phyloP scores from a whole-genome alignment of 2,113 vertebrate species.

The Elachura formosa region DNA sequence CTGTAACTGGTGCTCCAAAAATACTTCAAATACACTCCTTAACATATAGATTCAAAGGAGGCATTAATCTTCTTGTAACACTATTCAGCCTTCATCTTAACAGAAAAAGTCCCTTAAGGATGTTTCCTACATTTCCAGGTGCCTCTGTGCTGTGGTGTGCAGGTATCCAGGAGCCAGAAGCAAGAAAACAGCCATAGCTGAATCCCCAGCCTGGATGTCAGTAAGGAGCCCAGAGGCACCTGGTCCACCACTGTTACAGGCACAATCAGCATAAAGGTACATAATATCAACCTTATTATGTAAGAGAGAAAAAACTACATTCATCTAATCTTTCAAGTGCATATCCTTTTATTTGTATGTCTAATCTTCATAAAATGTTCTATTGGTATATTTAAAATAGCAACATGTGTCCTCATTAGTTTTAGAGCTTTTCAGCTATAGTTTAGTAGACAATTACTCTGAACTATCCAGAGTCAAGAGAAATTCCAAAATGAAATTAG shows the following conservation, averaged over 20 bases:
- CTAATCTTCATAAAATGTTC: background rate
- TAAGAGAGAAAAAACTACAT: background rate
- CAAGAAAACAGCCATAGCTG: background rate
- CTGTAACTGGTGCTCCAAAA: background rate
- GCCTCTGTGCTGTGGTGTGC: no score
- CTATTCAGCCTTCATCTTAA: background rate
- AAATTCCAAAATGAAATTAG: background rate
- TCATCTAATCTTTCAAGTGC: background rate
- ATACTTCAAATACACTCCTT: background rate
- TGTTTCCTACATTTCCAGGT: background rate
- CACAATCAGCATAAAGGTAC: background rate
- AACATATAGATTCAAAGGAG: background rate
- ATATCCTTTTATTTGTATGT: background rate
- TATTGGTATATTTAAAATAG: background rate
- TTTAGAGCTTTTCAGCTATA: background rate
- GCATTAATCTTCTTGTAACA: background rate
- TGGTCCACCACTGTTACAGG: no score
- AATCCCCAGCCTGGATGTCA: background rate
- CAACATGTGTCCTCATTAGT: background rate
- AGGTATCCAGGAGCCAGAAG: background rate
- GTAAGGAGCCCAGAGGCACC: background rate
- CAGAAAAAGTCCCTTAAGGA: background rate
- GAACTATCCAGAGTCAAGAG: background rate
- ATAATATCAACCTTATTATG: background rate
- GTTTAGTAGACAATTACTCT: background rate